Percentiles rank a stretch among this genome's conserved stretches.
phyloP scores from a whole-genome alignment of 2,113 vertebrate genomes.

The Puma concolor region DNA sequence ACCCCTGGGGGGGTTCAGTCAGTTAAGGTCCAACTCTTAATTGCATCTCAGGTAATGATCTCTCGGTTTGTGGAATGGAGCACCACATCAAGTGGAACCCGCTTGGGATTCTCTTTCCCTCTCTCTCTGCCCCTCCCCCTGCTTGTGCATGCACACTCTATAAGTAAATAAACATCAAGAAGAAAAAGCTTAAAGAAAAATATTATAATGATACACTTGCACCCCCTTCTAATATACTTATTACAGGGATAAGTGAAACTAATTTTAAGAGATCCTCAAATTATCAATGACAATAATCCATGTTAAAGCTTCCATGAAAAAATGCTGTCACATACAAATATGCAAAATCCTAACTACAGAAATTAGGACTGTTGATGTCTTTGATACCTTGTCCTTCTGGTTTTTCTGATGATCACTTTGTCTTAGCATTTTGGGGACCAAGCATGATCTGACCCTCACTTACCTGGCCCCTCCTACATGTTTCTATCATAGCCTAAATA shows the following conservation, averaged over 20 bases:
- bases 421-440: background rate
- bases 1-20: too few species aligned
- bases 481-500: background rate
- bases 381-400: background rate
- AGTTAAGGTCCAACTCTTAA: too few species aligned
- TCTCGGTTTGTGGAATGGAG: too few species aligned
- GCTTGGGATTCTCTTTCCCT: too few species aligned
- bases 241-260: background rate
- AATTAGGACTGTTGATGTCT: background rate
- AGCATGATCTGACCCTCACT: background rate
- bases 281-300: conserved; percentile 9
- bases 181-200: conserved; percentile 34
- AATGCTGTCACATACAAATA: background rate
- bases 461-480: background rate
- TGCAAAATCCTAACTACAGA: background rate
- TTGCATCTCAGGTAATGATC: too few species aligned
- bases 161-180: too few species aligned
- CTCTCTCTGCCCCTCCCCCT: too few species aligned
- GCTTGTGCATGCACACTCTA: too few species aligned
- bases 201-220: background rate
- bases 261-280: conserved; percentile 28
- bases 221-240: background rate
- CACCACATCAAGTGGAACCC: too few species aligned
- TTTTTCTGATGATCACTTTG: background rate
- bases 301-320: conserved; percentile 11